Evolutionary conservation across 1,140 invertebrate genomes (phyloP).

Genomic region (Scaptomyza montana): DNA sequence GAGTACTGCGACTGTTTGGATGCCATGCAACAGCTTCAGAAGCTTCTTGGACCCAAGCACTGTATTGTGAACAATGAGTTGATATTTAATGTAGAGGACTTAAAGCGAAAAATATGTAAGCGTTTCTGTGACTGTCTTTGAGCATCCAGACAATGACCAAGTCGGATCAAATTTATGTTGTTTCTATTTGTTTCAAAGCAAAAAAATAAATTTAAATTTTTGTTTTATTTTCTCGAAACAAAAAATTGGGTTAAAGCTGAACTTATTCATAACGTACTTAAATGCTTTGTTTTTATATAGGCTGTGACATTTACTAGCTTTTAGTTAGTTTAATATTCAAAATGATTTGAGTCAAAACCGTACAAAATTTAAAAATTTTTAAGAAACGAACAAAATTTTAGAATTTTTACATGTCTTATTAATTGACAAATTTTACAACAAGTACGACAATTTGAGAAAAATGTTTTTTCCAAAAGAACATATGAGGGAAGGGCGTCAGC

Average conservation of each 20-base stretch:
- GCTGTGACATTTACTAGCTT: background rate
- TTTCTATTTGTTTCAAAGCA: background rate
- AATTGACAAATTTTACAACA: background rate
- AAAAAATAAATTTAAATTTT: background rate
- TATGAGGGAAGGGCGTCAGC: background rate
- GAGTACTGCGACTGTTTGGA: slow-evolving; percentile 39
- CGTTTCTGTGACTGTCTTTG: slow-evolving; percentile 8
- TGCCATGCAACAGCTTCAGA: slow-evolving; percentile 46
- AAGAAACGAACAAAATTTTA: background rate
- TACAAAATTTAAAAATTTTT: background rate
- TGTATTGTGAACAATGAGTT: background rate
- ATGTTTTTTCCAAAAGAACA: background rate
- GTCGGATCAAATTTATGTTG: background rate
- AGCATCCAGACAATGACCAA: background rate
- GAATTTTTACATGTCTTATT: background rate
- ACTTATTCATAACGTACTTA: background rate
- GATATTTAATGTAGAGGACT: slow-evolving; percentile 22
- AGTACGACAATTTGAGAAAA: too few relatives aligned
- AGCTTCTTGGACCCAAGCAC: slow-evolving; percentile 19
- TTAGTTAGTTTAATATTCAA: background rate
- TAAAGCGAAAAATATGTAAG: background rate
- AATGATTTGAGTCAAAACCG: background rate
- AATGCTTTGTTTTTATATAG: too few relatives aligned
- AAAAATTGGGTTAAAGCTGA: background rate
- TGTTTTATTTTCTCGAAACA: background rate